Conservation (phyloP, 2,888 invertebrate genomes). For the Ophion ventricosus region DNA sequence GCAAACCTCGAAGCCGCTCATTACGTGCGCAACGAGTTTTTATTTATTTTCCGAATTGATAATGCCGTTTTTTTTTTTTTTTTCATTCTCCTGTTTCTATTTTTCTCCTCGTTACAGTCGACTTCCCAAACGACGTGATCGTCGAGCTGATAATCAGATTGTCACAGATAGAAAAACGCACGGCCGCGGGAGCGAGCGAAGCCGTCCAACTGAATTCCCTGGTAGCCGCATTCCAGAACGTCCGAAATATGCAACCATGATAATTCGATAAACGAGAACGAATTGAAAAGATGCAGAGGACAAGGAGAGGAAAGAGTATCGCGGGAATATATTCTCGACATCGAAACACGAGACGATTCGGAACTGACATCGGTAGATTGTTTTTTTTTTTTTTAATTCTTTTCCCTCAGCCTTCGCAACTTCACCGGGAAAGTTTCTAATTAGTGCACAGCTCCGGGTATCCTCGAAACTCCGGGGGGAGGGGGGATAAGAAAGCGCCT, state of each 20-base stretch:
- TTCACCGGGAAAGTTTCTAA: slow-evolving; percentile 61
- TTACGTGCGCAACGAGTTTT: neutral
- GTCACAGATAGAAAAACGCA: slow-evolving; percentile 94
- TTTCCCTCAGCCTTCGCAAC: neutral
- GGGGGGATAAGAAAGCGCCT: neutral
- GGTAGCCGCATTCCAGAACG: slow-evolving; percentile 93
- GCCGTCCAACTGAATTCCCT: slow-evolving; percentile 95
- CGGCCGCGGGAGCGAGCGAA: slow-evolving; percentile 95
- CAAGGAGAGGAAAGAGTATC: neutral
- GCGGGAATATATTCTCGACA: neutral
- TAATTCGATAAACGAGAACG: slow-evolving; percentile 50
- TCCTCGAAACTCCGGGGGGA: slow-evolving; percentile 27
- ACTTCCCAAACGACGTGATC: slow-evolving; percentile 92
- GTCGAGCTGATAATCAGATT: slow-evolving; percentile 93
- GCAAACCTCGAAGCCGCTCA: neutral
- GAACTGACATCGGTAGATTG: slow-evolving; percentile 58
- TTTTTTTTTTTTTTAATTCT: slow-evolving; percentile 40
- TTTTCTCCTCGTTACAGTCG: slow-evolving; percentile 87
- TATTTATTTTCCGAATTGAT: neutral
- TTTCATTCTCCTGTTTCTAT: slow-evolving; percentile 29
- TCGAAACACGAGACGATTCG: slow-evolving; percentile 45
- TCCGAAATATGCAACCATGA: slow-evolving; percentile 85
- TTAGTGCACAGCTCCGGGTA: slow-evolving; percentile 35
- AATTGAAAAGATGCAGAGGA: neutral
- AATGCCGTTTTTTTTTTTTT: neutral